Evolutionary conservation across 2,113 vertebrate species (phyloP).

Genomic region (Daphoenositta chrysoptera): DNA sequence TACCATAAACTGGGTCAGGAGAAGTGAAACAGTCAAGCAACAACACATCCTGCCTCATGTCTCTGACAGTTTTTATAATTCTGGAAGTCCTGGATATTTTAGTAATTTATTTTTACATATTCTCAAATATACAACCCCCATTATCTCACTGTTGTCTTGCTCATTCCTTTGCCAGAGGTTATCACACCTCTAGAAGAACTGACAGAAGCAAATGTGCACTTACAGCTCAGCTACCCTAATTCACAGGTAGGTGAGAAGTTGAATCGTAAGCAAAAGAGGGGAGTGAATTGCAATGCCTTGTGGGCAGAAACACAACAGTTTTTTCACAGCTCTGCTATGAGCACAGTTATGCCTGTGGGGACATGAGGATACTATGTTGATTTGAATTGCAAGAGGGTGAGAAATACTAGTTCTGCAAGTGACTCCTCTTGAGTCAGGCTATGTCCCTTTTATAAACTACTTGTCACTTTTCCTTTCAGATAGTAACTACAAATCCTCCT

Average conservation of each 20-base stretch:
- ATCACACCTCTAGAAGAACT: neutral
- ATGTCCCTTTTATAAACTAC: neutral
- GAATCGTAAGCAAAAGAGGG: neutral
- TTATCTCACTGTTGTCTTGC: neutral
- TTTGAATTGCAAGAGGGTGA: neutral
- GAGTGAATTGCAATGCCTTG: neutral
- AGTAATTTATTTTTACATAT: neutral
- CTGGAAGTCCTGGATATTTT: neutral
- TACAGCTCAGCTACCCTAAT: neutral
- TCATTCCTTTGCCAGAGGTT: neutral
- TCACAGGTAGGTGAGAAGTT: neutral
- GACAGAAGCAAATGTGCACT: neutral
- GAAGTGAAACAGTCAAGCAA: neutral
- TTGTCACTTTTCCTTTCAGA: neutral
- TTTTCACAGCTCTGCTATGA: neutral
- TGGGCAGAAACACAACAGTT: neutral
- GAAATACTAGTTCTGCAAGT: neutral
- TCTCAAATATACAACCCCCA: rapidly evolving
- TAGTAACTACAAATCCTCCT: neutral
- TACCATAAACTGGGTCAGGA: neutral
- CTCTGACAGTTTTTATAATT: neutral
- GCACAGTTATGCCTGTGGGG: neutral
- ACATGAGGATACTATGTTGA: neutral
- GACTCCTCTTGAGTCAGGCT: neutral
- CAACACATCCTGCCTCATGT: neutral